These are phyloP conservation scores for Macropodus opercularis DNA, from an alignment of 2,797 vertebrate species.

Conservation along the genomic window DNA sequence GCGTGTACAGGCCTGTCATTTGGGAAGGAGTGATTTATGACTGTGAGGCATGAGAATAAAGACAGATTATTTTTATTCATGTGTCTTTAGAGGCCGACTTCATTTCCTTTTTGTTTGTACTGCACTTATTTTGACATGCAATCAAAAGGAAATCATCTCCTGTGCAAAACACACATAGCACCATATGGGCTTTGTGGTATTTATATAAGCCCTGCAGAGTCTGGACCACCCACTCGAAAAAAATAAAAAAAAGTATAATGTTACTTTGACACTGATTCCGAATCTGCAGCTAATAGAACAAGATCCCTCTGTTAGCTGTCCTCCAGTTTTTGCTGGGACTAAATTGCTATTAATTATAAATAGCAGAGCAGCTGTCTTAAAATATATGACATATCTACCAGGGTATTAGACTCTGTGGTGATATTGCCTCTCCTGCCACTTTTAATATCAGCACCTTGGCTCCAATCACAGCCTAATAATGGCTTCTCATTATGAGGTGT, in stretches of 20 bases:
- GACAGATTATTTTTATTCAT: constrained; percentile 76
- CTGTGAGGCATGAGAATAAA: constrained; percentile 70
- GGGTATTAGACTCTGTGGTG: constrained; percentile 73
- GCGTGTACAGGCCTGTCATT: constrained; percentile 68
- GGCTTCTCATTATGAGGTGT: constrained; percentile 76
- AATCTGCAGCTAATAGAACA: constrained; percentile 73
- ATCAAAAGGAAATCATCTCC: constrained; percentile 62
- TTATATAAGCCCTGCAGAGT: constrained; percentile 64
- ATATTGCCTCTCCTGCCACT: constrained; percentile 82
- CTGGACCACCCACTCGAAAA: constrained; percentile 65
- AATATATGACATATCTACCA: constrained; percentile 80
- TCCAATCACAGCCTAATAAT: constrained; percentile 80
- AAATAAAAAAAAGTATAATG: constrained; percentile 52
- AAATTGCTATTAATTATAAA: constrained; percentile 83
- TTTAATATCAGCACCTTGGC: constrained; percentile 78
- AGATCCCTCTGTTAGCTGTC: constrained; percentile 72
- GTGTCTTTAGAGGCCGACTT: constrained; percentile 76
- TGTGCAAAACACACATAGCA: constrained; percentile 44
- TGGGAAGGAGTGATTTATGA: constrained; percentile 78
- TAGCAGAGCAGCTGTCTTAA: constrained; percentile 81
- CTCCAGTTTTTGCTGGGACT: constrained; percentile 66
- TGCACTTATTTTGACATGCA: constrained; percentile 63
- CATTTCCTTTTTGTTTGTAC: constrained; percentile 69
- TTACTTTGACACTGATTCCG: constrained; percentile 74
- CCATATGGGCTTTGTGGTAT: constrained; percentile 62